A percentile compares a stretch with the other conserved stretches of the same genome.
Conservation (phyloP, 2,797 vertebrate genomes). For the Halcyon badia region DNA sequence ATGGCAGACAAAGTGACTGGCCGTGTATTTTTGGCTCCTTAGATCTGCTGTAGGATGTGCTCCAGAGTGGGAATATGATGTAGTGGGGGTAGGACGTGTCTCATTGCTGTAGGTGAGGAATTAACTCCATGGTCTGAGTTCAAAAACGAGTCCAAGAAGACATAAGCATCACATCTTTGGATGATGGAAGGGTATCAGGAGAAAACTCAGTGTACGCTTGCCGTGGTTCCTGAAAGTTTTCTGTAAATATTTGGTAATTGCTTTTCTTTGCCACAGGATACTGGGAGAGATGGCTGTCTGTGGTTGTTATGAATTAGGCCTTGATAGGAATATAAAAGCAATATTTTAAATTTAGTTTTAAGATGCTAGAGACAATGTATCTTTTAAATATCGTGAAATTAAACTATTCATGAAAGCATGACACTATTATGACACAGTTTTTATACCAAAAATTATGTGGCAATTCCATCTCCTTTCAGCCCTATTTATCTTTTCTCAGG, state of each 20-base stretch:
- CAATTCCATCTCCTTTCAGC: neutral
- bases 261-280: neutral
- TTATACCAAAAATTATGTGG: neutral
- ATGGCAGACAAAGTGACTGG: neutral
- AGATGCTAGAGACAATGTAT: neutral
- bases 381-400: neutral
- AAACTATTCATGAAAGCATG: neutral
- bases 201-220: neutral
- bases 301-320: neutral
- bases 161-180: neutral
- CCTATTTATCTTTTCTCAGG: conserved; percentile 7
- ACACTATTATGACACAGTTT: neutral
- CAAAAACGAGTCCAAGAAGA: neutral
- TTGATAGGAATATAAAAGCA: neutral
- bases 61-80: neutral
- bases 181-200: neutral
- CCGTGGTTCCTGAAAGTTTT: neutral
- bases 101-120: neutral
- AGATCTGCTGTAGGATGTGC: neutral
- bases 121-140: neutral
- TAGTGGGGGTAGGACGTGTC: neutral
- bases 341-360: neutral
- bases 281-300: neutral
- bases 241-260: neutral
- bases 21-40: neutral